Base-by-base conservation (phyloP, 1,140 invertebrate genomes). In the Berghia stephanieae region DNA sequence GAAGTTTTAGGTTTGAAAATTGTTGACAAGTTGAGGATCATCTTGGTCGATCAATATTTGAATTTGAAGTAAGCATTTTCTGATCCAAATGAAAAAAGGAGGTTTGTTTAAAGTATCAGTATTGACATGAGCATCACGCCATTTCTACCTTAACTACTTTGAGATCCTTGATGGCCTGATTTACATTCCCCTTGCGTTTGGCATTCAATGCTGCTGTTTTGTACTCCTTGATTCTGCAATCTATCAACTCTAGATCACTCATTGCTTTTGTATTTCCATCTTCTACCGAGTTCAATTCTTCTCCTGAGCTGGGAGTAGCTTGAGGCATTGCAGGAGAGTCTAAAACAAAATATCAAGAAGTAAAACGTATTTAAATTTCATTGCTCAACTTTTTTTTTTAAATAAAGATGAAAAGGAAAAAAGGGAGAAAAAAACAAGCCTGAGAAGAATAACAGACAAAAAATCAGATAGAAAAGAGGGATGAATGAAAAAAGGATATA, bases 141-240 rank as follows among this genome's bases (percentile, higher is more conserved):
- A 31, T 83, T 67, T 78, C 83, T 83, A 91, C 91, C 91, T 98
- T 98, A 0, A 93, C 91, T 55, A 94, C 93, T 89, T 93, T 95
- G 0, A 98, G 88, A 86, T 93, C 93, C 78, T 93, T 92, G 8
- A 96, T 82, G 0, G 96, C 96, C 69, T 92, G 91, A 16, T 91
- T 88, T 46, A 92, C 93, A 83, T 98, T 93, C 0, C 94, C 94
- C 16, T 88, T 86, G 55, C 93, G 93, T 86, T 98, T 98, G 63
- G 94, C 93, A 21, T 92, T 88, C 24, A 97, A 80, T 0, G 96
- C 96, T 2, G 95, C 95, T 0, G 92, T 88, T 91, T 96, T 96
- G 85, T 97, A 97, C 83, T 96, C 92, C 78, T 93, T 91, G 85
- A 93, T 92, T 40, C 94, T 80, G 34, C 79, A 77, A 21, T 60